These are phyloP conservation scores for Trachelus troglodyta DNA, from an alignment of 2,888 invertebrate species.

Conservation along the genomic window DNA sequence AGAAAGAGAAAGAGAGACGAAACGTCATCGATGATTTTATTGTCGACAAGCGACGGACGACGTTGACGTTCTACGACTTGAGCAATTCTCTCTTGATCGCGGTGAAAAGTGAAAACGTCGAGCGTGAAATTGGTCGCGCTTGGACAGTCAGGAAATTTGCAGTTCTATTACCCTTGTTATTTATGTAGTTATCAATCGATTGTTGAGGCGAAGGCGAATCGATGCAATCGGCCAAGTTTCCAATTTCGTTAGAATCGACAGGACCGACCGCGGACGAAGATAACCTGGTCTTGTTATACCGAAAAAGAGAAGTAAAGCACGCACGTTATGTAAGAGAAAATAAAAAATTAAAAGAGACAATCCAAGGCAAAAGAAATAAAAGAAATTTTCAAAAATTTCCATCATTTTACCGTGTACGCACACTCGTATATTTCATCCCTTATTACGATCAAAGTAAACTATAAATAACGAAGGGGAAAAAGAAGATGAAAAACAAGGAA, in stretches of 20 bases:
- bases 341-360: not conserved
- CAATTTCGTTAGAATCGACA: not conserved
- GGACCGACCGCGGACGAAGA: not conserved
- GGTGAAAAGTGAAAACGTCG: constrained; percentile 52
- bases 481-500: not conserved
- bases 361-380: not conserved
- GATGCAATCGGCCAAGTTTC: not conserved
- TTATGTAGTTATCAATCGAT: not conserved
- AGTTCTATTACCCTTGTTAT: not conserved
- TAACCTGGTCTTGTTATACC: not conserved
- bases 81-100: not conserved
- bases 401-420: not conserved
- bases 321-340: not conserved
- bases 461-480: not conserved
- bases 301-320: not conserved
- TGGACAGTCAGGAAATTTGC: constrained; percentile 4
- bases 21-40: not conserved
- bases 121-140: constrained; percentile 53
- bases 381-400: not conserved
- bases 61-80: not conserved
- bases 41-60: not conserved
- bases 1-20: not conserved
- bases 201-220: not conserved
- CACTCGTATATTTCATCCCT: not conserved
- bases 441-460: not conserved